Percentiles rank a stretch among this genome's conserved stretches.
Evolutionary conservation across 1,140 invertebrate genomes (phyloP).

Genomic region (Berghia stephanieae): DNA sequence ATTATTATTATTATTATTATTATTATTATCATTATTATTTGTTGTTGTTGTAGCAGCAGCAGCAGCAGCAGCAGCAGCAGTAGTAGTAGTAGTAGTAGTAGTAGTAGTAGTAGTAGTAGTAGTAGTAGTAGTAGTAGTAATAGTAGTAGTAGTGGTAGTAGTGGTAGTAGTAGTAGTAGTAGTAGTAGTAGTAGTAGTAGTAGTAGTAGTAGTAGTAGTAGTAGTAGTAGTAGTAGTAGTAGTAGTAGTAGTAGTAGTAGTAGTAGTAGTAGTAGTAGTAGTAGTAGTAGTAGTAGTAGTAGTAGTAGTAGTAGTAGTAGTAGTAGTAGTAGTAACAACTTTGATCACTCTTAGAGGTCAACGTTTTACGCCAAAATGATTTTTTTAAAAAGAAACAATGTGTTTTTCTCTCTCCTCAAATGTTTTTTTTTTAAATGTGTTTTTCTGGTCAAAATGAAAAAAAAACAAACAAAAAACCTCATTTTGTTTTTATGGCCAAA

Average conservation of each 20-base stretch:
- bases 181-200: constrained; percentile 3
- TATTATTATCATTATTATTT: too few species aligned
- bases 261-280: constrained; percentile 8
- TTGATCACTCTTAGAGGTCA: too few species aligned
- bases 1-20: too few species aligned
- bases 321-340: constrained; percentile 3
- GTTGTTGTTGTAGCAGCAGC: too few species aligned
- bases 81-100: constrained; percentile 8
- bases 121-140: constrained; percentile 8
- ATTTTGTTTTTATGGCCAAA: too few species aligned
- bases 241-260: constrained; percentile 7
- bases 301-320: constrained; percentile 7
- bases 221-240: constrained; percentile 7
- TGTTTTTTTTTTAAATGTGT: too few species aligned
- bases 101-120: constrained; percentile 7
- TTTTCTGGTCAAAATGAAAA: too few species aligned
- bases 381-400: too few species aligned
- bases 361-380: too few species aligned
- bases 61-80: too few species aligned
- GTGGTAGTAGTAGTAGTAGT: constrained; percentile 6
- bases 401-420: too few species aligned
- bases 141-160: constrained; percentile 7
- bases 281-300: constrained; percentile 7
- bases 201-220: constrained; percentile 8
- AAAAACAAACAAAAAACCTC: too few species aligned